phyloP scores from a whole-genome alignment of 2,113 vertebrate species.

The Grammomys dolichurus region DNA sequence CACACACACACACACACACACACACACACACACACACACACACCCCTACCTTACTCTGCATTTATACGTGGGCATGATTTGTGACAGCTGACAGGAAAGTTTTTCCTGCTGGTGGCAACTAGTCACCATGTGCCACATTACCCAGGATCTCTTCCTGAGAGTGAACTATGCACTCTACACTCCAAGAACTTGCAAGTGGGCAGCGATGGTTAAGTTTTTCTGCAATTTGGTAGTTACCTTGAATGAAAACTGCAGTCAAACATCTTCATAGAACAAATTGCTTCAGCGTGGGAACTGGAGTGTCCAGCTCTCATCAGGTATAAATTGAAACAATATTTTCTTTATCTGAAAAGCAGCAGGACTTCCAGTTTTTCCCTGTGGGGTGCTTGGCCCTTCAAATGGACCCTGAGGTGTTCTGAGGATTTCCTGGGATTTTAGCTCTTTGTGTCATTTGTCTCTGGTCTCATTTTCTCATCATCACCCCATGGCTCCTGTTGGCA shows the following conservation, averaged over 20 bases:
- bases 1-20: too few species aligned
- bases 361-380: not conserved
- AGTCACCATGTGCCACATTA: fast-evolving
- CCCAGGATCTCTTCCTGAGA: not conserved
- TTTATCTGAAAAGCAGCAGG: not conserved
- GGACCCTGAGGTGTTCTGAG: not conserved
- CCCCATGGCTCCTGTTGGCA: not conserved
- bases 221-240: not conserved
- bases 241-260: not conserved
- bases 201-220: not conserved
- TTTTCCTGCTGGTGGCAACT: not conserved
- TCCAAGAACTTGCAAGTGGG: not conserved
- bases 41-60: not conserved
- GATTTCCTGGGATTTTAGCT: not conserved
- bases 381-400: not conserved
- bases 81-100: not conserved
- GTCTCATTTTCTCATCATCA: not conserved
- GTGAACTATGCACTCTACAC: not conserved
- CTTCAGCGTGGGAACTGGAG: not conserved
- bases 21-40: not conserved
- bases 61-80: not conserved
- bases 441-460: not conserved
- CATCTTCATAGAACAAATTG: not conserved
- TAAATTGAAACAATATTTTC: not conserved
- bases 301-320: not conserved